Evolutionary conservation across 2,888 invertebrate genomes (phyloP), one percentile per base, ranked within the genome.

Genomic region (Heliconius ethilla): DNA sequence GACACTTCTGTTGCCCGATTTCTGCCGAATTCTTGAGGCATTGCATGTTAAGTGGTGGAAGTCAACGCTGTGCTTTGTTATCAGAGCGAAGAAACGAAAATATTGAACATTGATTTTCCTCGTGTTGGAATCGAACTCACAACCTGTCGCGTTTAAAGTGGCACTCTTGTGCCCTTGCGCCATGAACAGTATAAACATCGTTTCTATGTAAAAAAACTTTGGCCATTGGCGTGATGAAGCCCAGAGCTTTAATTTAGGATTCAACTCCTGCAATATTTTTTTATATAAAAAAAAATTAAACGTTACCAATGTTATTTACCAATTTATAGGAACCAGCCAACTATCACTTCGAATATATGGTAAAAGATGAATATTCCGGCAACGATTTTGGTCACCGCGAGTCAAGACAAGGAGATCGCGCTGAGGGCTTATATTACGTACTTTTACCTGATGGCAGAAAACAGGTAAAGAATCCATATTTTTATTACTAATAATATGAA

Each of bases 351-450:
- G 95, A 96, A 85, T 96, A 96, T 85, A 95, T 95, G 90, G 96
- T 96, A 67, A 95, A 96, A 82, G 96, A 96, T 78, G 96, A 95
- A 10, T 93, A 92, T 55, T 96, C 95, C 1, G 96, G 96, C 80
- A 96, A 96, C 82, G 96, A 96, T 85, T 96, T 96, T 82, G 96
- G 96, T 0, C 96, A 96, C 86, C 94, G 95, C 84, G 96, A 96
- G 87, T 91, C 95, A 10, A 93, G 96, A 55, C 95, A 95, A 85
- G 96, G 96, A 6, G 96, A 96, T 83, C 90, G 95, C 66, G 95
- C 96, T 15, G 94, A 95, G 72, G 96, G 96, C 1, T 88, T 94
- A 51, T 96, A 96, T 90, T 96, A 96, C 83, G 96, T 96, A 1
- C 88, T 96, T 6, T 89, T 96, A 76, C 96, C 96, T 81, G 96